Conservation (phyloP, 2,888 invertebrate species). For the Eupithecia vulgata region DNA sequence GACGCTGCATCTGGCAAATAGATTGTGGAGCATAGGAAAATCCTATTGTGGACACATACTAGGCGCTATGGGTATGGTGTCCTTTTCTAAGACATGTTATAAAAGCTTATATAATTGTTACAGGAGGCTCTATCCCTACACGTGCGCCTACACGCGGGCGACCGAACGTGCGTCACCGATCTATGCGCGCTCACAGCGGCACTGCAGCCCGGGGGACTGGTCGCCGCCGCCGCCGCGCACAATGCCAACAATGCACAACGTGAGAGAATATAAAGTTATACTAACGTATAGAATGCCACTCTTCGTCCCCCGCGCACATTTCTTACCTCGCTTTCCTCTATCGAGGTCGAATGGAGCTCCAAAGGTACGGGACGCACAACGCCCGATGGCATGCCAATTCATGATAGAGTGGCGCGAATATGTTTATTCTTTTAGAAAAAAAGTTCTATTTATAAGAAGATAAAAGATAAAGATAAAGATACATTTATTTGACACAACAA, state of each 20-base stretch:
- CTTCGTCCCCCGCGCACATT: no score
- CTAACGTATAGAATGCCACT: neutral
- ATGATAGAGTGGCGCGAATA: no score
- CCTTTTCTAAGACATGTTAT: neutral
- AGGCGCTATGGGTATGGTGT: no score
- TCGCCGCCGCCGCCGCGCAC: constrained; percentile 61
- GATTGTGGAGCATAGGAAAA: no score
- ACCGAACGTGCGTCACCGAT: constrained; percentile 91
- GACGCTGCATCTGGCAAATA: no score
- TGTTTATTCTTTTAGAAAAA: neutral
- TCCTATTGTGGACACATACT: no score
- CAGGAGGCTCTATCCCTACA: constrained; percentile 91
- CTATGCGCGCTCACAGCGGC: constrained; percentile 91
- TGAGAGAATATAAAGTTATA: neutral
- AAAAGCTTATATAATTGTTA: constrained; percentile 6
- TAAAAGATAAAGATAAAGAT: no score
- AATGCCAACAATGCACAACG: constrained; percentile 57
- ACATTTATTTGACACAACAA: no score
- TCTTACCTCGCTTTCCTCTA: no score
- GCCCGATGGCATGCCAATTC: no score
- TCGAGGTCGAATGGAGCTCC: neutral
- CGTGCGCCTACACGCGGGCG: constrained; percentile 91
- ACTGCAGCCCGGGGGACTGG: constrained; percentile 87
- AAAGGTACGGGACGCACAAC: no score
- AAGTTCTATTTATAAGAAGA: neutral